Base-by-base conservation (phyloP, 1,140 invertebrate genomes). In the Pissodes strobi region DNA sequence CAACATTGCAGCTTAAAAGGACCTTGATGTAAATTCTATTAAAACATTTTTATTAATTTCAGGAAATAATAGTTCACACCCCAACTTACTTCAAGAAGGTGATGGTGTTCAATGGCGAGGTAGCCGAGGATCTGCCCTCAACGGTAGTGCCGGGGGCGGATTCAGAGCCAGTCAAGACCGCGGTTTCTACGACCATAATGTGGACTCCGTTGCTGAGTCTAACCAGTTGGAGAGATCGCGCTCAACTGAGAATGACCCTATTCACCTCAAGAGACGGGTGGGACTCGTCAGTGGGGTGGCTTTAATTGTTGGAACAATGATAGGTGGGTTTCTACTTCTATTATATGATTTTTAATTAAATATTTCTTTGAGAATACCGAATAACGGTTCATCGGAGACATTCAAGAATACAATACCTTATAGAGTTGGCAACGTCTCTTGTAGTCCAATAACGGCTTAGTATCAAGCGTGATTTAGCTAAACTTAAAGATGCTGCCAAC, bases 281-380 rank as follows among this genome's bases (percentile, higher is more conserved):
- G 94, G 92, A 90, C 92, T 95, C 90, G 86, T 94, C 91, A 94
- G 92, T 92, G 92, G 93, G 90, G 92, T 94, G 88, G 92, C 92
- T 92, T 86, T 95, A 93, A 95, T 95, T 81, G 92, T 95, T 72
- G 93, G 93, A 74, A 95, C 93, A 66, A 95, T 95, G 92, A 94
- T 95, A 73, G 92, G 90, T 91, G 79, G 83, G 80, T 78, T 41
- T 63, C 38, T 21, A 0, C 3, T 41, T 12, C 1, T 15, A 51
- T 23, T 0, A 58, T 25, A 25, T 39, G n/a, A n/a, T n/a, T 27
- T 27, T 27, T 3, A 27, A 27, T 27, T 27, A 27, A 27, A 27
- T 27, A 27, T n/a, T n/a, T n/a, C n/a, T n/a, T n/a, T n/a, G n/a
- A n/a, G n/a, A n/a, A n/a, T n/a, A n/a, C n/a, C n/a, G n/a, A n/a